Conservation (phyloP, 2,797 vertebrate species). For the Pteronotus mesoamericanus region DNA sequence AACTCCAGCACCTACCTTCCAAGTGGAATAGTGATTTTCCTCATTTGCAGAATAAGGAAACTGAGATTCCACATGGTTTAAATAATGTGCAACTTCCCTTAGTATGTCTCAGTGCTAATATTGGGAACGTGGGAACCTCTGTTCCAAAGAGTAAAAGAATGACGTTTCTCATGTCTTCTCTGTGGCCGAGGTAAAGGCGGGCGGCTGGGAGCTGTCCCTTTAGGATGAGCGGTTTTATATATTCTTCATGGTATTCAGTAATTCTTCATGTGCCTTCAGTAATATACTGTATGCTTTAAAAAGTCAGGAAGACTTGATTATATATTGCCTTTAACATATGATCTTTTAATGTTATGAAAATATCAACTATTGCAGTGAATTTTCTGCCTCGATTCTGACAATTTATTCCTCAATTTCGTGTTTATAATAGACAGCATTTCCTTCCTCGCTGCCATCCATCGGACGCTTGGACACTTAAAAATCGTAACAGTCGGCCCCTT, state of each 20-base stretch:
- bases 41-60: not conserved
- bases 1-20: not conserved
- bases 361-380: not conserved
- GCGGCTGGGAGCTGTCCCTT: not conserved
- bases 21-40: not conserved
- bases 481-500: not conserved
- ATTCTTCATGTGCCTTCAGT: not conserved
- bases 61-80: not conserved
- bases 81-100: not conserved
- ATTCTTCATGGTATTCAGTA: not conserved
- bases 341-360: not conserved
- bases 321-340: not conserved
- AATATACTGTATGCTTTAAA: not conserved
- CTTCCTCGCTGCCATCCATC: not conserved
- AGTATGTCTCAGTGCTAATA: rapidly evolving
- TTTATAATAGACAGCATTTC: not conserved
- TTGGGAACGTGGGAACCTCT: not conserved
- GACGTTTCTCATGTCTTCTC: not conserved
- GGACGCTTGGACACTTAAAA: not conserved
- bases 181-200: too few species aligned
- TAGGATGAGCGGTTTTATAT: not conserved
- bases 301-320: not conserved
- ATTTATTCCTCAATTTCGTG: not conserved
- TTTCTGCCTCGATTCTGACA: not conserved
- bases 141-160: not conserved